Evolutionary conservation across 2,113 vertebrate species (phyloP).

Genomic region (Zonotrichia leucophrys): DNA sequence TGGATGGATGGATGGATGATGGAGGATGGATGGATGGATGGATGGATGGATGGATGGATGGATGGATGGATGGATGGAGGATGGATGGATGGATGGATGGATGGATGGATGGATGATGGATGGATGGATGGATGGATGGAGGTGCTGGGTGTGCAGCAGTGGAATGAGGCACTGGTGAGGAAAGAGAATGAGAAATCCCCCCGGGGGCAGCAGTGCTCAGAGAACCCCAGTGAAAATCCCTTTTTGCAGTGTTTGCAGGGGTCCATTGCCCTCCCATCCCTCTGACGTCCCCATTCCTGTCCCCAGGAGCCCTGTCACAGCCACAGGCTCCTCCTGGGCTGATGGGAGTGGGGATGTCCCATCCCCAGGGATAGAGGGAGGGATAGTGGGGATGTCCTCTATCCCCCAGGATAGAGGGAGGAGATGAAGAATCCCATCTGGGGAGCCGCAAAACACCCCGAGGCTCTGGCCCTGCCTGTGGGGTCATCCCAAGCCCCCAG

Average conservation of each 20-base stretch:
- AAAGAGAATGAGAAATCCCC: not conserved
- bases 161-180: not conserved
- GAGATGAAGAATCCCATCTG: not conserved
- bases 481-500: not conserved
- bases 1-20: too few relatives aligned
- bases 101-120: too few relatives aligned
- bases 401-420: fast-evolving
- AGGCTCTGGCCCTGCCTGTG: not conserved
- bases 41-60: too few relatives aligned
- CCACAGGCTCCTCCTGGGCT: not conserved
- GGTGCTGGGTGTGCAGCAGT: too few relatives aligned
- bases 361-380: fast-evolving
- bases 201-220: not conserved
- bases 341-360: not conserved
- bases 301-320: not conserved
- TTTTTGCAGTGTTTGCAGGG: not conserved
- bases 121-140: too few relatives aligned
- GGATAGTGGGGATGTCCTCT: not conserved
- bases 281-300: not conserved
- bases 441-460: not conserved
- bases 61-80: not conserved
- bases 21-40: too few relatives aligned
- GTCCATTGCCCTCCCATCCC: fast-evolving
- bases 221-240: fast-evolving
- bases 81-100: fast-evolving